phyloP scores from a whole-genome alignment of 2,888 invertebrate genomes.

The Drosophila yooni region DNA sequence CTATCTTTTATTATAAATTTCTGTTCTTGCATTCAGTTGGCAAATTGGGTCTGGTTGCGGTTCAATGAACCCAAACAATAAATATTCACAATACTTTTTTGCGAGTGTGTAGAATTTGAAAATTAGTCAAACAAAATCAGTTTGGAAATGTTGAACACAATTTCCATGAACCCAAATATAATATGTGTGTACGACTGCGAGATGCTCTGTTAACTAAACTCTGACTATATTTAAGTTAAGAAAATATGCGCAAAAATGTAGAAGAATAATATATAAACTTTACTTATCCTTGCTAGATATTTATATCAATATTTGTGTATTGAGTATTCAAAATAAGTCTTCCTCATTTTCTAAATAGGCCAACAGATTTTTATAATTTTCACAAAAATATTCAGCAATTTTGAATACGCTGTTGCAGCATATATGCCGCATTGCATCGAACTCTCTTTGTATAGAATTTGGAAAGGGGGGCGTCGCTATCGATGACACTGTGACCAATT shows the following conservation, averaged over 20 bases:
- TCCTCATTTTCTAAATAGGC: not conserved
- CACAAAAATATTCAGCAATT: not conserved
- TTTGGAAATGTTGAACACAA: constrained; percentile 30
- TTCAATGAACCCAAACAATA: constrained; percentile 71
- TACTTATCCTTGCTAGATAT: accelerated
- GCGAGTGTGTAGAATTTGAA: constrained; percentile 23
- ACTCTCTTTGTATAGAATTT: not conserved
- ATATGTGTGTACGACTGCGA: not conserved
- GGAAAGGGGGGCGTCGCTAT: constrained; percentile 61
- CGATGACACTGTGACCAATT: constrained; percentile 38
- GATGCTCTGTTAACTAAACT: constrained; percentile 1
- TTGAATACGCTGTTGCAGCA: not conserved
- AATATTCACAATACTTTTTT: constrained; percentile 8
- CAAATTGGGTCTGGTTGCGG: constrained; percentile 67
- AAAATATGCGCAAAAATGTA: too few relatives aligned
- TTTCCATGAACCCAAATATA: constrained; percentile 3
- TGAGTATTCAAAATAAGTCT: not conserved
- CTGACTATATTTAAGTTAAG: too few relatives aligned
- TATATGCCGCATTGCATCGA: not conserved
- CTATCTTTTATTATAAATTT: constrained; percentile 21
- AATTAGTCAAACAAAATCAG: constrained; percentile 12
- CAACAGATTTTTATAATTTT: not conserved
- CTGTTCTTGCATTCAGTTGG: constrained; percentile 50
- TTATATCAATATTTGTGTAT: not conserved
- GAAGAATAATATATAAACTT: not conserved